Evolutionary conservation across 1,140 invertebrate species (phyloP).

Genomic region (Limonius californicus): DNA sequence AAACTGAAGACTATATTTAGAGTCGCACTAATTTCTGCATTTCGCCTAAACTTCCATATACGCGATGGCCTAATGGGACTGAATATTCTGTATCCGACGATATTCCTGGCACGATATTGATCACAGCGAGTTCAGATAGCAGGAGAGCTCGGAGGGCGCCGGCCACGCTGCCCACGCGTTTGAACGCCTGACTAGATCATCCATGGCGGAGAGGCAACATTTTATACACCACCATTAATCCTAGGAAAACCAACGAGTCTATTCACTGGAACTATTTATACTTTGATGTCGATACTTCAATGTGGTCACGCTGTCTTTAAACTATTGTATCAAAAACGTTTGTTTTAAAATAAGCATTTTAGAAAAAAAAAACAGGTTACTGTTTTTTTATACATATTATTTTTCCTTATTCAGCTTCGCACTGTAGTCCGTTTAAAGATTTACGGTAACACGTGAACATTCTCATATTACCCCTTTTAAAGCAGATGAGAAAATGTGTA

Average conservation of each 20-base stretch:
- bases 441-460: too few species aligned
- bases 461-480: too few species aligned
- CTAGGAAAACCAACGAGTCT: background rate
- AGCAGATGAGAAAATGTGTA: too few species aligned
- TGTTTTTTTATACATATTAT: too few species aligned
- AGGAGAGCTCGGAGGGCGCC: slow-evolving; percentile 19
- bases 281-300: too few species aligned
- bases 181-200: background rate
- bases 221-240: slow-evolving; percentile 4
- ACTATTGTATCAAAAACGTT: too few species aligned
- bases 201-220: background rate
- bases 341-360: too few species aligned
- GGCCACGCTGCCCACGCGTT: slow-evolving; percentile 23
- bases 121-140: slow-evolving; percentile 22
- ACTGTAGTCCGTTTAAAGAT: too few species aligned
- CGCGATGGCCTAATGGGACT: slow-evolving; percentile 20
- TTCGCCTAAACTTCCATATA: slow-evolving; percentile 1
- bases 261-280: background rate
- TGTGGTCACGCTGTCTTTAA: too few species aligned
- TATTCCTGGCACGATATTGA: slow-evolving; percentile 25
- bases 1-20: background rate
- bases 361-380: too few species aligned
- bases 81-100: slow-evolving; percentile 22
- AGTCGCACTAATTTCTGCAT: background rate
- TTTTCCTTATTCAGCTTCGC: too few species aligned